Evolutionary conservation across 35 echinoderm and acorn worm species (phyloP).

Genomic region (Ptychodera flava): DNA sequence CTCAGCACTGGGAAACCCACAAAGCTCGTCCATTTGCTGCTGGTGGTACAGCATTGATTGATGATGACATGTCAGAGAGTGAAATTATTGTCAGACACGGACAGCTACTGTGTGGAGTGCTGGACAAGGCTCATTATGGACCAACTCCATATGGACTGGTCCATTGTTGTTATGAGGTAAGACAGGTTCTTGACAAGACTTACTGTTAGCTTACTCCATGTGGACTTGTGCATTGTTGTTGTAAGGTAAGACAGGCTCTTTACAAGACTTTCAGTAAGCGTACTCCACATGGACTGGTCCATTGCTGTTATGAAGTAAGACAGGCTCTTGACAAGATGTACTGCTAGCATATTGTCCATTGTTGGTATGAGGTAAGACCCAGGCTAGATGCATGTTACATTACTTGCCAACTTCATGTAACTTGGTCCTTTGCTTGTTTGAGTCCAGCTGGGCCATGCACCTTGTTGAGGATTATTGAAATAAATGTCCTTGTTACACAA

Average conservation of each 20-base stretch:
- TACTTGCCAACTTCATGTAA: no score
- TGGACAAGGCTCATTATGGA: conserved; percentile 97
- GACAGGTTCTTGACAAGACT: conserved; percentile 34
- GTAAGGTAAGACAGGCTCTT: not conserved
- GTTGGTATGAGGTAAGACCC: no score
- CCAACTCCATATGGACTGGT: conserved; percentile 89
- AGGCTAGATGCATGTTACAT: no score
- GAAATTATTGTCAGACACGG: conserved; percentile 74
- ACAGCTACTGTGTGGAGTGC: conserved; percentile 72
- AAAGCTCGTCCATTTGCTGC: not conserved
- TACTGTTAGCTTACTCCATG: conserved; percentile 41
- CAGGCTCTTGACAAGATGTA: no score
- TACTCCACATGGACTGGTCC: not conserved
- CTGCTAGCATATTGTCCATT: no score
- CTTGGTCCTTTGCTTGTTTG: no score
- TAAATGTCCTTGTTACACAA: no score
- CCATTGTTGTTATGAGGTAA: conserved; percentile 94
- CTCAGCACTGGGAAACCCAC: conserved; percentile 52
- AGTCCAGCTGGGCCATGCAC: no score
- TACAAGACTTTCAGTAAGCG: no score
- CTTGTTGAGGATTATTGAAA: no score
- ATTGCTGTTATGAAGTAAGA: not conserved
- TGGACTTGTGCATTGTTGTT: not conserved
- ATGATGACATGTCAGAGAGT: conserved; percentile 67
- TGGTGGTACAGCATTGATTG: conserved; percentile 45